phyloP scores from a whole-genome alignment of 2,797 vertebrate genomes.

The Paramormyrops hopkinsi region DNA sequence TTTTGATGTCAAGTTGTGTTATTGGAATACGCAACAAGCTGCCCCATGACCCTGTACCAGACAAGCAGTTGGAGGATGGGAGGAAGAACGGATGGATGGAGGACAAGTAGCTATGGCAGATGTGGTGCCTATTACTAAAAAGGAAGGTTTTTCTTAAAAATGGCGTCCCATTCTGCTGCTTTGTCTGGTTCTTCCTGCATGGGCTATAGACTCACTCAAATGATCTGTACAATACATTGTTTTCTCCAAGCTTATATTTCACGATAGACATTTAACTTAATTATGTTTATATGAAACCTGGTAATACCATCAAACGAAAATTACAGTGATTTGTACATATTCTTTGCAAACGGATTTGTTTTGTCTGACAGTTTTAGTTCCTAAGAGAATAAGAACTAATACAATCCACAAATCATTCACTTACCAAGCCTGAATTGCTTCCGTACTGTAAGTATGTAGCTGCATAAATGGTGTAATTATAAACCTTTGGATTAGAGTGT shows the following conservation, averaged over 20 bases:
- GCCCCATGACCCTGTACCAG: not conserved
- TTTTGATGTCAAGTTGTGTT: slow-evolving; percentile 1
- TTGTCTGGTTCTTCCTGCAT: not conserved
- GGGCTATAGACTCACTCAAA: not conserved
- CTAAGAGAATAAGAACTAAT: not conserved
- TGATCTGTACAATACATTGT: not conserved
- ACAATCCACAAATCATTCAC: not conserved
- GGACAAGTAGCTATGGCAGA: not conserved
- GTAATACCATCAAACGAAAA: not conserved
- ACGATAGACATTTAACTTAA: not conserved
- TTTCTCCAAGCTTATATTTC: not conserved
- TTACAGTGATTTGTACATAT: not conserved
- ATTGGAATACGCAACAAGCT: not conserved
- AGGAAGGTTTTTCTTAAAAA: not conserved
- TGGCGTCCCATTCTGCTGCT: not conserved
- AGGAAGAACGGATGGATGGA: not conserved
- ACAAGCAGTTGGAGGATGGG: not conserved
- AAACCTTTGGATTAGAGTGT: not conserved
- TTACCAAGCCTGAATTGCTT: not conserved
- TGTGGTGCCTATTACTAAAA: not conserved
- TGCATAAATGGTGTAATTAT: not conserved
- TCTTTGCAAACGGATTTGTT: not conserved
- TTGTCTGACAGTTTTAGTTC: not conserved
- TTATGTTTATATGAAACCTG: not conserved
- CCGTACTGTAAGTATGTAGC: not conserved